Evolutionary conservation across 2,888 invertebrate genomes (phyloP).

Genomic region (Achlya flavicornis): DNA sequence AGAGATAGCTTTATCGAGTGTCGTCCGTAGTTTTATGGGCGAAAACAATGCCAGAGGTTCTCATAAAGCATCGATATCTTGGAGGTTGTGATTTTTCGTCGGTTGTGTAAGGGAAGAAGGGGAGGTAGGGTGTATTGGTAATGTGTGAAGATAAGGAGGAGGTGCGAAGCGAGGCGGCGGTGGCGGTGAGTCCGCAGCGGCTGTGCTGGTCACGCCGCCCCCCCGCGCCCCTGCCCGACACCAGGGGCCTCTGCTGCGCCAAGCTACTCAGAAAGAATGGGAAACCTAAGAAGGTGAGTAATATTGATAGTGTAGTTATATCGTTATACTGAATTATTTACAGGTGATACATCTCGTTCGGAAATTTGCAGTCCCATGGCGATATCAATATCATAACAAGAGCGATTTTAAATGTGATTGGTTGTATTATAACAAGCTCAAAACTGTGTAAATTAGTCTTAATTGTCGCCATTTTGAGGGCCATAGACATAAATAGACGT

Average conservation of each 20-base stretch:
- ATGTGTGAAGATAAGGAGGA: conserved; percentile 82
- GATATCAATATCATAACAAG: neutral
- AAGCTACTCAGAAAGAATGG: conserved; percentile 92
- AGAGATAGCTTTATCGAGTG: conserved; percentile 67
- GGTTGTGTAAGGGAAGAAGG: conserved; percentile 59
- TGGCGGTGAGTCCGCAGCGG: conserved; percentile 62
- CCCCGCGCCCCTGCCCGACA: conserved; percentile 85
- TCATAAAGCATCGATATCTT: conserved; percentile 79
- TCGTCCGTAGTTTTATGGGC: conserved; percentile 59
- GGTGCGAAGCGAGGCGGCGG: conserved; percentile 67
- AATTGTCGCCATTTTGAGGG: neutral
- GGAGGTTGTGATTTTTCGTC: conserved; percentile 68
- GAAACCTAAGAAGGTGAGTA: conserved; percentile 89
- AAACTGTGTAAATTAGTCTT: neutral
- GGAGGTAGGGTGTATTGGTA: conserved; percentile 49
- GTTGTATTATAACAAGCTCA: neutral
- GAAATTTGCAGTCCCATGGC: neutral
- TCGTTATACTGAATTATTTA: conserved; percentile 11
- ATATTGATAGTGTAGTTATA: conserved; percentile 16
- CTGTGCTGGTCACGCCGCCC: conserved; percentile 74
- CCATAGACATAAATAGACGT: neutral
- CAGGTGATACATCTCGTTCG: neutral
- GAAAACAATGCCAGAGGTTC: conserved; percentile 77
- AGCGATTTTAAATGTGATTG: neutral
- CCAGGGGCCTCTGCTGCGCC: conserved; percentile 91